Evolutionary conservation across 2,888 invertebrate genomes (phyloP), one percentile per base, ranked within the genome.

Genomic region (Strigamia maritima): DNA sequence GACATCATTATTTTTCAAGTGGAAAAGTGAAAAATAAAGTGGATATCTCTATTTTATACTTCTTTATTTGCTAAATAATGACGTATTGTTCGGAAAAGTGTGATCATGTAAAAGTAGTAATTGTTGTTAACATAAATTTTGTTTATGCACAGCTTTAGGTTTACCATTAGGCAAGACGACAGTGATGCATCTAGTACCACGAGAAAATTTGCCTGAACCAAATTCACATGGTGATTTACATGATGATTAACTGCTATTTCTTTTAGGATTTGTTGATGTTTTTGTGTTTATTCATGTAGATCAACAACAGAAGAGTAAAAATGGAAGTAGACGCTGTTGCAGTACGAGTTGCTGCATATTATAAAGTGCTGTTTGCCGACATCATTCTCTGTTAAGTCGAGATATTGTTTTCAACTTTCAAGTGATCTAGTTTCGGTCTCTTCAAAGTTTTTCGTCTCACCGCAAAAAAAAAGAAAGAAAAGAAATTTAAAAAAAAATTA

Each of bases 151-250:
- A 87, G 98, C 98, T 85, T 91, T 99, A 85, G 97, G 97, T 86
- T 91, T 99, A 88, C 95, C 97, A 83, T 91, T 94, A 84, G 98
- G 98, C 84, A 97, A 97, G 89, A 98, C 98, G 85, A 97, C 98
- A 86, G 98, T 99, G 87, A 99, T 99, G 98, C 99, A 99, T 90
- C 92, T 99, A 86, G 98, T 99, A 87, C 97, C 98, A 84, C 91
- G 98, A 89, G 99, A 99, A 89, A 98, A 97, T 88, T 90, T 99
- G 88, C 98, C 98, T 85, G 98, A 98, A 90, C 98, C 98, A 85
- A 98, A 98, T 90, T 95, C 95, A 85, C 95, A 95, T 91, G 95
- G 95, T 95, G 87, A 85, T 81, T 81, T 16, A 75, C 1, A 3
- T 14, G 38, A 26, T 6, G 4, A 24, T n/a, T 10, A 12, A 81